Percentiles rank a stretch among this genome's conserved stretches.
Evolutionary conservation across 2,797 vertebrate species (phyloP).

Genomic region (Phrynocephalus forsythii): DNA sequence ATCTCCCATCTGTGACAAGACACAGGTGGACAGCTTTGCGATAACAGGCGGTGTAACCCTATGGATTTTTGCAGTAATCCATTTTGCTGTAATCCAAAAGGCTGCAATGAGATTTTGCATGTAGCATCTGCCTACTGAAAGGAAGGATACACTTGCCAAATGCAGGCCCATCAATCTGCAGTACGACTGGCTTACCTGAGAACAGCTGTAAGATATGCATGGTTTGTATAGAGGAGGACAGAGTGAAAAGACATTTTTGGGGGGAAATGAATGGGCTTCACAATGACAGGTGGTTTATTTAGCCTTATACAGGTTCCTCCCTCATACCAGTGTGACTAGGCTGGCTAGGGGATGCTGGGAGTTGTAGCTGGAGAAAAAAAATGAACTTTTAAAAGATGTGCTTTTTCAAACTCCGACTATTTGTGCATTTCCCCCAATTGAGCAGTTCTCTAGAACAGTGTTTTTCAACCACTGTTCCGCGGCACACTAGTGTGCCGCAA

Average conservation of each 20-base stretch:
- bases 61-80: slow-evolving; percentile 50
- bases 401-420: neutral
- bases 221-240: neutral
- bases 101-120: slow-evolving; percentile 25
- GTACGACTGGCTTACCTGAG: neutral
- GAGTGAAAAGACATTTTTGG: neutral
- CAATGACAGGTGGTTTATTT: neutral
- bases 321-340: neutral
- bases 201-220: slow-evolving; percentile 4
- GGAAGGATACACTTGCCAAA: neutral
- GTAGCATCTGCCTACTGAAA: slow-evolving; percentile 42
- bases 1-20: slow-evolving; percentile 39
- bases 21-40: slow-evolving; percentile 52
- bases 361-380: no score
- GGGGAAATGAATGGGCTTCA: neutral
- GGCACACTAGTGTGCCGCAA: no score
- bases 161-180: slow-evolving; percentile 21
- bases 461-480: no score
- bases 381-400: no score
- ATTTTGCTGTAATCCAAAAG: slow-evolving; percentile 40
- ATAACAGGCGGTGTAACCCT: slow-evolving; percentile 27
- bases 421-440: neutral
- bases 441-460: neutral
- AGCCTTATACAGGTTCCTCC: neutral
- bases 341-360: no score